A percentile compares a stretch with the other conserved stretches of the same genome.
phyloP scores from a whole-genome alignment of 2,797 vertebrate genomes.

The Mus spretus region DNA sequence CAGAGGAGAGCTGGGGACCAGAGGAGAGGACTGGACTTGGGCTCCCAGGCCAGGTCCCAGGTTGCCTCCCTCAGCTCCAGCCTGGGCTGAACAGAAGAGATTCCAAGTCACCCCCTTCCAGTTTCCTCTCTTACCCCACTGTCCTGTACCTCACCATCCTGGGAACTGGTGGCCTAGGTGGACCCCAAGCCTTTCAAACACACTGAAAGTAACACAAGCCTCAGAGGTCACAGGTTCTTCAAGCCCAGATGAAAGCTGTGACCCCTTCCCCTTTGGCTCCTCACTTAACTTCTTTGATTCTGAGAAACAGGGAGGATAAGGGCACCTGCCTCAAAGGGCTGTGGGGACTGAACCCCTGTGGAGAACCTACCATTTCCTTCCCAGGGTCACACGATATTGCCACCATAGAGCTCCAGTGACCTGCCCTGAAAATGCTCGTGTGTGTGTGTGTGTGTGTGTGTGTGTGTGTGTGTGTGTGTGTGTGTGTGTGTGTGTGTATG shows the following conservation, averaged over 20 bases:
- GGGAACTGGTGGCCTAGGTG: neutral
- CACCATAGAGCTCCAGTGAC: neutral
- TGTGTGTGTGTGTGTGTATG: no score
- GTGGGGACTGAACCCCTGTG: neutral
- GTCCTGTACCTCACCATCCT: neutral
- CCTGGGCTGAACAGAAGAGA: fast-evolving
- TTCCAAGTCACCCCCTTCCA: neutral
- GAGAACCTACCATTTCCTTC: neutral
- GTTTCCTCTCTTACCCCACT: neutral
- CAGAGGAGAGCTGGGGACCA: neutral
- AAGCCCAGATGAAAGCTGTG: no score
- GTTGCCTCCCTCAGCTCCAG: neutral
- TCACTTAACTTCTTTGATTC: neutral
- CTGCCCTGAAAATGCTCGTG: no score
- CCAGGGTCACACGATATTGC: neutral
- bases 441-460: no score
- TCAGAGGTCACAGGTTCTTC: neutral
- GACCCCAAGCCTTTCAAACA: neutral
- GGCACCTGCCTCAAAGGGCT: neutral
- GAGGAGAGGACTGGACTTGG: neutral
- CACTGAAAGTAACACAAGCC: no score
- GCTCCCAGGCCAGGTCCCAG: no score
- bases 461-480: no score
- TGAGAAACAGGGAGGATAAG: neutral
- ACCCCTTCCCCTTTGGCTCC: neutral